Evolutionary conservation across 2,888 invertebrate genomes (phyloP).

Genomic region (Allolobophora icterica): DNA sequence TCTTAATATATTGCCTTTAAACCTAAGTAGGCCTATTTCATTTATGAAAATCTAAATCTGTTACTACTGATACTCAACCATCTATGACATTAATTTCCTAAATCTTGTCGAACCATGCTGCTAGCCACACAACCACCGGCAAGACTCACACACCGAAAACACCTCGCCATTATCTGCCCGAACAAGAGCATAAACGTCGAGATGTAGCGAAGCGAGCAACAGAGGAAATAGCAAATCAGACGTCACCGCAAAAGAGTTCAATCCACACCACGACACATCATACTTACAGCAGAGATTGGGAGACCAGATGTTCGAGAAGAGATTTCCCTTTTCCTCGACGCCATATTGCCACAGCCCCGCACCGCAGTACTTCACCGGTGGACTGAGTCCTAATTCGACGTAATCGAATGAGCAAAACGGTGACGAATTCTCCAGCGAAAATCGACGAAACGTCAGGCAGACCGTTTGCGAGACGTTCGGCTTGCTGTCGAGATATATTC

Average conservation of each 20-base stretch:
- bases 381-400: slow-evolving; percentile 42
- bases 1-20: too few species aligned
- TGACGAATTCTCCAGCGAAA: slow-evolving; percentile 47
- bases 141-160: background rate
- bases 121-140: background rate
- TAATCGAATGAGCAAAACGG: slow-evolving; percentile 51
- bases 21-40: too few species aligned
- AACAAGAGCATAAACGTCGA: background rate
- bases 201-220: background rate
- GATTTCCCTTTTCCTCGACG: slow-evolving; percentile 33
- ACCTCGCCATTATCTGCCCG: background rate
- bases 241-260: background rate
- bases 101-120: background rate
- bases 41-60: background rate
- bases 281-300: slow-evolving; percentile 50
- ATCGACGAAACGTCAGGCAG: slow-evolving; percentile 49
- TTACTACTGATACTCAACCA: background rate
- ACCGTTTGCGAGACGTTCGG: slow-evolving; percentile 38
- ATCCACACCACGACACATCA: background rate
- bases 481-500: slow-evolving; percentile 41
- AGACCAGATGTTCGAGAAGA: slow-evolving; percentile 47
- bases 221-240: background rate
- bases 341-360: slow-evolving; percentile 49
- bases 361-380: slow-evolving; percentile 47
- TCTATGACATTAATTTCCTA: background rate